These are phyloP conservation scores for Megaceryle torquata DNA, from an alignment of 2,113 vertebrate genomes.

Conservation along the genomic window DNA sequence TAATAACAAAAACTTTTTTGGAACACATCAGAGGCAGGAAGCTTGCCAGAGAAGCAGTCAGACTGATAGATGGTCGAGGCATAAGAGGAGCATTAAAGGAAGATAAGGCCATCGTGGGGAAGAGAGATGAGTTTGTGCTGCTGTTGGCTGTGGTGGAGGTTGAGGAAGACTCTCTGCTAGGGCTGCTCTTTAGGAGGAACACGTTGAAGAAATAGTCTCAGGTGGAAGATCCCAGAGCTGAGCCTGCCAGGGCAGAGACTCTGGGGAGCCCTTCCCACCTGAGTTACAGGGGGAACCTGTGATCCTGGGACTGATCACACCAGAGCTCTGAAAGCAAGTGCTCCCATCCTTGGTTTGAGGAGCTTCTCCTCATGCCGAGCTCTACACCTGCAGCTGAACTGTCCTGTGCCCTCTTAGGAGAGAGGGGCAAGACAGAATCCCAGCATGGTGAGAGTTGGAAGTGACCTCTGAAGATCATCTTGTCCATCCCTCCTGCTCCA, in stretches of 20 bases:
- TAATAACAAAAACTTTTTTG: not conserved
- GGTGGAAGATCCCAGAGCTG: not conserved
- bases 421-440: not conserved
- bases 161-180: rapidly evolving
- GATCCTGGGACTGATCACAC: not conserved
- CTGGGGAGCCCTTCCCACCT: not conserved
- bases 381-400: not conserved
- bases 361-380: not conserved
- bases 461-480: not conserved
- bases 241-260: not conserved
- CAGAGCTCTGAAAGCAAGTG: not conserved
- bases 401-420: too few relatives aligned
- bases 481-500: not conserved
- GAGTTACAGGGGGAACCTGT: not conserved
- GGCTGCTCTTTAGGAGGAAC: not conserved
- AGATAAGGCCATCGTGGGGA: not conserved
- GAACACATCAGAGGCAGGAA: constrained; percentile 23
- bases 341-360: not conserved
- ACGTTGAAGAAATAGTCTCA: rapidly evolving
- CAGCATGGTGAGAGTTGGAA: not conserved
- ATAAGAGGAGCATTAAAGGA: not conserved
- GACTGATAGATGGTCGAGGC: constrained; percentile 28
- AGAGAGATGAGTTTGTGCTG: not conserved
- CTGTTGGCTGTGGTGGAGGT: not conserved
- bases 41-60: constrained; percentile 23